A percentile compares a stretch with the other conserved stretches of the same genome.
These are phyloP conservation scores for Seriola quinqueradiata DNA, from an alignment of 2,113 vertebrate species.

Conservation along the genomic window DNA sequence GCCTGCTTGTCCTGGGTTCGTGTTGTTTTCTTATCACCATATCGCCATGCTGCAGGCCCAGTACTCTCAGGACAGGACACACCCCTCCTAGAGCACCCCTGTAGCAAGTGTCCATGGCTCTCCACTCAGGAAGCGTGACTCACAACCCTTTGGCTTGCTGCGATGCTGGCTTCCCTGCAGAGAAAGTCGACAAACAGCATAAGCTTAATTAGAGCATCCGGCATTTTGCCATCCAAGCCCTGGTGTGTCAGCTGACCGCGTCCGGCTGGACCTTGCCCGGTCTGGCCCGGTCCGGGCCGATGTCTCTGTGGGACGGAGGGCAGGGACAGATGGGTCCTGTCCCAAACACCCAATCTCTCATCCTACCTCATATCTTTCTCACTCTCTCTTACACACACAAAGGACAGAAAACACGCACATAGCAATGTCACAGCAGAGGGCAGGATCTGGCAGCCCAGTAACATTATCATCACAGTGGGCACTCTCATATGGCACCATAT, in stretches of 20 bases:
- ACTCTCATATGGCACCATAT: slow-evolving; percentile 38
- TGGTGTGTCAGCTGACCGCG: slow-evolving; percentile 57
- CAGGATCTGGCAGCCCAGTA: slow-evolving; percentile 49
- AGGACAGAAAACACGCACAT: slow-evolving; percentile 32
- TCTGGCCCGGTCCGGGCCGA: slow-evolving; percentile 44
- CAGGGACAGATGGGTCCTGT: slow-evolving; percentile 72
- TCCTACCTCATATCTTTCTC: slow-evolving; percentile 34
- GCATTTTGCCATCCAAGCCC: slow-evolving; percentile 62
- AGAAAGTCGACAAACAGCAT: slow-evolving; percentile 79
- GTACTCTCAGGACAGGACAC: slow-evolving; percentile 62
- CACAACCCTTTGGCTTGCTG: slow-evolving; percentile 70
- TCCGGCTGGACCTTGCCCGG: slow-evolving; percentile 52
- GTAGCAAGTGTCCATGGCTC: slow-evolving; percentile 56
- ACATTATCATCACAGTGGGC: slow-evolving; percentile 51
- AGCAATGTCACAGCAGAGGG: slow-evolving; percentile 51
- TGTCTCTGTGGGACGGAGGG: slow-evolving; percentile 61
- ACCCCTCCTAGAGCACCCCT: slow-evolving; percentile 55
- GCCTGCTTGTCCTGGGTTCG: slow-evolving; percentile 35
- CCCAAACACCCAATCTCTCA: slow-evolving; percentile 58
- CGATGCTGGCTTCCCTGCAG: slow-evolving; percentile 66
- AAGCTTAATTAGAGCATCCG: slow-evolving; percentile 77
- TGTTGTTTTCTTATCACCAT: slow-evolving; percentile 64
- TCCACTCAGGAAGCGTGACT: slow-evolving; percentile 78
- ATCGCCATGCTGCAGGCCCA: slow-evolving; percentile 50
- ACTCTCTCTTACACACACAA: slow-evolving; percentile 37